Conservation (phyloP, 2,113 vertebrate species). For the Guaruba guarouba region DNA sequence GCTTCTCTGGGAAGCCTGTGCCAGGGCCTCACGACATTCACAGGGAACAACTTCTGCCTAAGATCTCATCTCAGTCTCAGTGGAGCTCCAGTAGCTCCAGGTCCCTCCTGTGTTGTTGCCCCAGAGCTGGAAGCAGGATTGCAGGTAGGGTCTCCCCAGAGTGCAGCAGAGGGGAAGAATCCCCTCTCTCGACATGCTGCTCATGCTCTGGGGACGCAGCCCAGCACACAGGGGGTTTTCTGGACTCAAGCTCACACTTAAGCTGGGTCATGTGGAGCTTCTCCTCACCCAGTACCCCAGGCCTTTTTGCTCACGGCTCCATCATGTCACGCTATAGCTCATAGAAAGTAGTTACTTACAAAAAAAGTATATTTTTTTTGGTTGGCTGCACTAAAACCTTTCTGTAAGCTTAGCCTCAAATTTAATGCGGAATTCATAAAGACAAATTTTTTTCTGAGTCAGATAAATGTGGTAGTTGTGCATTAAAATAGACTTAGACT, state of each 20-base stretch:
- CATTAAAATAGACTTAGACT: neutral
- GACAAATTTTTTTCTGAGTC: neutral
- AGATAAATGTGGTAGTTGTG: neutral
- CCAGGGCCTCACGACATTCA: neutral
- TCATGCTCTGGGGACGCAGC: neutral
- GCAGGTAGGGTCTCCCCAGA: neutral
- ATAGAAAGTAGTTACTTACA: neutral
- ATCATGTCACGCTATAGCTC: rapidly evolving
- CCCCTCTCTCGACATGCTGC: neutral
- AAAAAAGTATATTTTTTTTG: neutral
- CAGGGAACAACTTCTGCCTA: neutral
- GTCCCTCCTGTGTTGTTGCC: neutral
- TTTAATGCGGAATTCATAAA: neutral
- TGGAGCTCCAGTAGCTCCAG: neutral
- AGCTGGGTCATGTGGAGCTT: neutral
- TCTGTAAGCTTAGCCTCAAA: neutral
- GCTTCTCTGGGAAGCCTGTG: neutral
- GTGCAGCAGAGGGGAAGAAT: neutral
- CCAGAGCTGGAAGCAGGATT: neutral
- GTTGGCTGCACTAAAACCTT: neutral
- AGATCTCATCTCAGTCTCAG: neutral
- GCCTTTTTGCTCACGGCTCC: neutral
- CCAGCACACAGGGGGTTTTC: neutral
- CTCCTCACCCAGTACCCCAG: neutral
- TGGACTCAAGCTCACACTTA: neutral